Conservation (phyloP, 1,140 invertebrate genomes). For the Lethrus apterus region DNA sequence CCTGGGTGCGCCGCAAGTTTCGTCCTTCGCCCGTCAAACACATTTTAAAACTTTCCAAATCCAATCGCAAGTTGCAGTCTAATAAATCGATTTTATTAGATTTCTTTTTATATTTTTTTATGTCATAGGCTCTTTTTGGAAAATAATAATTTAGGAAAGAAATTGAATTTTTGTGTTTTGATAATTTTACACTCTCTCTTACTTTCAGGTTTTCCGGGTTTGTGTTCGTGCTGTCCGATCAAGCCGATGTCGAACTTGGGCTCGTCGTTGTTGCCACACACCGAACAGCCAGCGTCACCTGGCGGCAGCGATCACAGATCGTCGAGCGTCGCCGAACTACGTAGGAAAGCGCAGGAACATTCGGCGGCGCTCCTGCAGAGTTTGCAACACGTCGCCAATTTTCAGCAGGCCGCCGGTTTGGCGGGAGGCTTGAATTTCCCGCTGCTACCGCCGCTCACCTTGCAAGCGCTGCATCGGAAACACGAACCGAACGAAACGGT, state of each 20-base stretch:
- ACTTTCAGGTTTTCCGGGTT: slow-evolving; percentile 54
- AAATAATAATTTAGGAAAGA: too few relatives aligned
- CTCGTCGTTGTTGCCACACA: slow-evolving; percentile 26
- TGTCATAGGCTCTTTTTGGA: too few relatives aligned
- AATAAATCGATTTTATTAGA: too few relatives aligned
- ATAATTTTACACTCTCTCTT: slow-evolving; percentile 14
- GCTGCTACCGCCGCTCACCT: slow-evolving; percentile 45
- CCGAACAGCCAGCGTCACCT: slow-evolving; percentile 31
- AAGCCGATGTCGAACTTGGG: slow-evolving; percentile 45
- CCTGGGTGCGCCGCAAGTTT: slow-evolving; percentile 7
- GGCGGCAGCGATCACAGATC: slow-evolving; percentile 52
- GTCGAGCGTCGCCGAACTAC: slow-evolving; percentile 78
- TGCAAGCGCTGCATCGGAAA: slow-evolving; percentile 39
- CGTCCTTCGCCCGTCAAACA: too few relatives aligned
- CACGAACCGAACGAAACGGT: slow-evolving; percentile 25
- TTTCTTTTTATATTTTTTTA: too few relatives aligned
- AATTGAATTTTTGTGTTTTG: too few relatives aligned
- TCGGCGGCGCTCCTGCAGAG: slow-evolving; percentile 75
- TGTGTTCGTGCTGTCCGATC: slow-evolving; percentile 71
- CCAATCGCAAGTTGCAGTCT: too few relatives aligned
- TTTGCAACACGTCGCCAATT: slow-evolving; percentile 50
- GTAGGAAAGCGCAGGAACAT: slow-evolving; percentile 85
- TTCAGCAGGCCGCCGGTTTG: slow-evolving; percentile 48
- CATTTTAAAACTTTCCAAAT: too few relatives aligned
- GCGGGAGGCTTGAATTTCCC: slow-evolving; percentile 47